phyloP scores from a whole-genome alignment of 1,140 invertebrate species.

The Eubasilissa regina region DNA sequence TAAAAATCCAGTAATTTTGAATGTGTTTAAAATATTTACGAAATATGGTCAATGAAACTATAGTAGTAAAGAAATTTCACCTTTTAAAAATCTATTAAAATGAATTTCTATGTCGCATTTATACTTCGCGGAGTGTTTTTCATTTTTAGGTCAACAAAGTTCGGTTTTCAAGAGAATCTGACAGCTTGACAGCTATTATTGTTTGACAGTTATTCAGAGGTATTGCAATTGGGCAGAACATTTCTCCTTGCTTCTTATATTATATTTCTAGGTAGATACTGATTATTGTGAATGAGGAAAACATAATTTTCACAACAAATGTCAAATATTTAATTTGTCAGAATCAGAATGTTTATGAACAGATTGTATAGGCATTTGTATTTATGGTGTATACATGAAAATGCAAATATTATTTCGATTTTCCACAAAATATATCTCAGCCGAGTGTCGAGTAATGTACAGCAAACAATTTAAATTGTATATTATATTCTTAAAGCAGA shows the following conservation, averaged over 20 bases:
- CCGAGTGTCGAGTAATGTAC: too few species aligned
- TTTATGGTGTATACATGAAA: too few species aligned
- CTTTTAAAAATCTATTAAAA: neutral
- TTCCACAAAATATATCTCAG: too few species aligned
- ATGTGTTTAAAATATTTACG: neutral
- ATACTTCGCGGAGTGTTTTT: neutral
- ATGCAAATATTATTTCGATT: too few species aligned
- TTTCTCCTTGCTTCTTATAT: neutral
- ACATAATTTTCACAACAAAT: neutral
- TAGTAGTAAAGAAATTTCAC: neutral
- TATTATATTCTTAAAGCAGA: too few species aligned
- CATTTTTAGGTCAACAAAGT: slow-evolving; percentile 14
- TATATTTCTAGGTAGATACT: neutral
- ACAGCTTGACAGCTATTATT: slow-evolving; percentile 9
- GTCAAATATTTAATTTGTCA: neutral
- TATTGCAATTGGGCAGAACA: neutral
- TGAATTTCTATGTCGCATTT: neutral
- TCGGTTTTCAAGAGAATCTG: neutral
- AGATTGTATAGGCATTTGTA: neutral
- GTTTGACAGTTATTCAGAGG: slow-evolving; percentile 2
- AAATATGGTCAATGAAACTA: neutral
- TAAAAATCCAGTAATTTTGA: neutral
- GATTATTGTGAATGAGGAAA: neutral
- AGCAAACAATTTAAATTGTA: too few species aligned
- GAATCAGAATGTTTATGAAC: neutral